These are phyloP conservation scores for Oreohelix idahoensis DNA, from an alignment of 1,140 invertebrate species.

Conservation along the genomic window DNA sequence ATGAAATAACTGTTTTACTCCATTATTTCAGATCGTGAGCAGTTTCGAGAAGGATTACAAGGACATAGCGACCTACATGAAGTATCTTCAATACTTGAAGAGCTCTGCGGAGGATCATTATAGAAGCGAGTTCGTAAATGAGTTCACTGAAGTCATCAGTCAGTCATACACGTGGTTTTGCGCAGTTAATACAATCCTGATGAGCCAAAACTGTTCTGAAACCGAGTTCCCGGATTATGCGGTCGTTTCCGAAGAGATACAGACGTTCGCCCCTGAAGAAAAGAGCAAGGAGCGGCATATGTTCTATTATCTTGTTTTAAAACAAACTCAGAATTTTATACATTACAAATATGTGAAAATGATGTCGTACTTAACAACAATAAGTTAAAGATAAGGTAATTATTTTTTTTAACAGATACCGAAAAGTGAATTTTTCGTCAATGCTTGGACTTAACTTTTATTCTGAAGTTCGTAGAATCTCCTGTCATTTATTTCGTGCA, in stretches of 20 bases:
- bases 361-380: no score
- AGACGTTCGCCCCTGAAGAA: background rate
- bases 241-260: background rate
- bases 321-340: background rate
- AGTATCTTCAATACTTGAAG: background rate
- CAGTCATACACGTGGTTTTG: background rate
- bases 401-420: no score
- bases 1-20: background rate
- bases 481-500: no score
- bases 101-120: no score
- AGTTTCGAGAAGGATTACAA: background rate
- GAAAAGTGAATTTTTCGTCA: no score
- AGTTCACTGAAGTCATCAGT: background rate
- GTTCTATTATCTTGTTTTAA: background rate
- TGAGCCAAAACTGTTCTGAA: background rate
- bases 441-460: no score
- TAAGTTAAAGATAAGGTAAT: no score
- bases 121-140: background rate
- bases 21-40: background rate
- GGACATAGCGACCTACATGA: background rate
- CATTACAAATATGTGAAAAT: background rate
- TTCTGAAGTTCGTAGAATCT: no score
- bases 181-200: background rate
- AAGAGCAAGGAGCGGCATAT: background rate
- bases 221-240: background rate